A percentile compares a stretch with the other conserved stretches of the same genome.
These are phyloP conservation scores for Brachymystax lenok DNA, from an alignment of 2,797 vertebrate species.

Conservation along the genomic window DNA sequence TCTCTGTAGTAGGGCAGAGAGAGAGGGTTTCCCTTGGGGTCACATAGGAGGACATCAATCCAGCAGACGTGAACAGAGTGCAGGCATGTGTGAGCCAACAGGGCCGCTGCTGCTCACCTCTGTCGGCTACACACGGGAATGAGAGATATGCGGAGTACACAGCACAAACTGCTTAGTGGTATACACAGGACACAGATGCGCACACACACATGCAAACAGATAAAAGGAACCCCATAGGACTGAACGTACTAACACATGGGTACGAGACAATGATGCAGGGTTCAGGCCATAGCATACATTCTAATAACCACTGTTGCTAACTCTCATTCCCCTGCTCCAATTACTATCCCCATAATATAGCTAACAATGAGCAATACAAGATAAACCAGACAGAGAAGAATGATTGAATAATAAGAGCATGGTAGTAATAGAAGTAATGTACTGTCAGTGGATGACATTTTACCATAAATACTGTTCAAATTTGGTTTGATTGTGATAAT, in stretches of 20 bases:
- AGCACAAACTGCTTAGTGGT: conserved; percentile 50
- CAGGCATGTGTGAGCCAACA: conserved; percentile 1
- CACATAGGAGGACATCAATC: conserved; percentile 25
- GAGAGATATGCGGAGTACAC: conserved; percentile 35
- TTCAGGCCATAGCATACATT: neutral
- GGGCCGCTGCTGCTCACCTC: conserved; percentile 17
- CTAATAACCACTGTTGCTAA: neutral
- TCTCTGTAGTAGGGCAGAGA: conserved; percentile 20
- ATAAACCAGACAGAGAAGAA: conserved; percentile 12
- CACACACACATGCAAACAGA: conserved; percentile 57
- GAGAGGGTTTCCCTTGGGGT: neutral
- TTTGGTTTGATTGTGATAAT: conserved; percentile 30
- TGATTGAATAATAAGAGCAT: conserved; percentile 7
- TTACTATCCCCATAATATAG: neutral
- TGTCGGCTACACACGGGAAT: conserved; percentile 13
- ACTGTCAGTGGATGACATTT: neutral
- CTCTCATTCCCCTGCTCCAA: neutral
- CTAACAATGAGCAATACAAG: neutral
- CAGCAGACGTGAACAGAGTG: conserved; percentile 31
- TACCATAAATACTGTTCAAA: neutral
- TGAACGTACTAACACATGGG: neutral
- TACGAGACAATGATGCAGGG: conserved; percentile 15
- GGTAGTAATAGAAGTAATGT: conserved; percentile 15
- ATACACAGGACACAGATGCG: conserved; percentile 35
- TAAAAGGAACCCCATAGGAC: conserved; percentile 6